Base-by-base conservation (phyloP, 2,888 invertebrate species). In the Lysandra coridon region DNA sequence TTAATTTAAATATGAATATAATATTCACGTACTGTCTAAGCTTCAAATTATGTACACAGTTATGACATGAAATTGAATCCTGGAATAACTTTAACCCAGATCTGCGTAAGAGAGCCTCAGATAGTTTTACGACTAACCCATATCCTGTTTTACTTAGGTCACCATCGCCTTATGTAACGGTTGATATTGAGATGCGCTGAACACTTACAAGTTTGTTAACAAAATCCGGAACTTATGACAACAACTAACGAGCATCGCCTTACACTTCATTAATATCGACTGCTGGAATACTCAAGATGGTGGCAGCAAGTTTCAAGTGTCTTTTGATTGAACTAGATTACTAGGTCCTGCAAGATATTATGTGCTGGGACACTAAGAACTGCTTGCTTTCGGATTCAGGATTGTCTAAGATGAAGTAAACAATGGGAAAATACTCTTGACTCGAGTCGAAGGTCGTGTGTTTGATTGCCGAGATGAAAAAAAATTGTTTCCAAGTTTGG, bases 211-310 rank as follows among this genome's bases (percentile, higher is more conserved):
- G 69, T 69, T 69, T 4, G 69, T 1, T 37, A 69, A 33, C 64
- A 69, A 69, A 1, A 33, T 69, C 12, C 12, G 64, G 12, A 69
- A 69, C 33, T 69, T 14, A 12, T 69, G 23, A 17, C 33, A 17
- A 33, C 33, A 14, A 33, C 33, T 69, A 69, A 69, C 69, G 69
- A 69, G 69, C 33, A 23, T 69, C 69, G 69, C 69, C 37, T 69
- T 69, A 69, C 69, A 30, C 64, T 30, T 69, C 64, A 69, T 69
- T 69, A 33, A 23, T 69, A 37, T 69, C 33, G 14, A 69, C 33
- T 37, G 30, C 30, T 33, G 33, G 14, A 14, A 62, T 64, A 64
- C 64, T 4, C 30, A 30, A 64, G 30, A 64, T 30, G 23, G 23
- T 30, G 2, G 7, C 30, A 30, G 30, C 23, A 64, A 64, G 64